These are phyloP conservation scores for Lycia hirtaria DNA, from an alignment of 2,888 invertebrate species.

Conservation along the genomic window DNA sequence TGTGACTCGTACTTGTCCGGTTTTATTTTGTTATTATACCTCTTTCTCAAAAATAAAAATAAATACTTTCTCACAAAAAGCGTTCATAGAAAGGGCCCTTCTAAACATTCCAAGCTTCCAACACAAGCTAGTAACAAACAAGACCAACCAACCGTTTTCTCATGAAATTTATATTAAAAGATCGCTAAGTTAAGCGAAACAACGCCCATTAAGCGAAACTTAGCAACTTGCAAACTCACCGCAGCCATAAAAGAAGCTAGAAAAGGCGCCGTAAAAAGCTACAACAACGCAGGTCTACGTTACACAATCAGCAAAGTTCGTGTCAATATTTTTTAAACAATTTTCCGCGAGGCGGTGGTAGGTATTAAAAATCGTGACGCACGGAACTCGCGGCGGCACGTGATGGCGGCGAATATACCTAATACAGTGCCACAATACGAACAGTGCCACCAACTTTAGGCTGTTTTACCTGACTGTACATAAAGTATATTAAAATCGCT, in stretches of 20 bases:
- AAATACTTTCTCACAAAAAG: no score
- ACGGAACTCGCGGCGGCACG: constrained; percentile 62
- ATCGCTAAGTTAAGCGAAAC: not conserved
- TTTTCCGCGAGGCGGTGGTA: constrained; percentile 31
- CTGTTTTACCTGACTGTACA: no score
- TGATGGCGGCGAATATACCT: constrained; percentile 41
- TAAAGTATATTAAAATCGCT: no score
- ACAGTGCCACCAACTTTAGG: not conserved
- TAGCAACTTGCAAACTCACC: constrained; percentile 15
- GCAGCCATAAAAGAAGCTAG: constrained; percentile 24
- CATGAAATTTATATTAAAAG: not conserved
- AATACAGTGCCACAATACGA: constrained; percentile 16
- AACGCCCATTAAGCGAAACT: not conserved
- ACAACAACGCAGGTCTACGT: constrained; percentile 7
- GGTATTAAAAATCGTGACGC: constrained; percentile 68
- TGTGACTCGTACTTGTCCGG: no score
- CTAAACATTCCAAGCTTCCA: no score
- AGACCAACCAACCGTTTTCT: not conserved
- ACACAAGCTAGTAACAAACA: no score
- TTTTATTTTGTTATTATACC: no score
- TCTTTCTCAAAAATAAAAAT: no score
- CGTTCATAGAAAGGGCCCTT: no score
- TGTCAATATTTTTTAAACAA: constrained; percentile 44
- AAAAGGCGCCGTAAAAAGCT: constrained; percentile 20
- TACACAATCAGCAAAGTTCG: constrained; percentile 31